Percentiles rank a stretch among this genome's conserved stretches.
phyloP scores from a whole-genome alignment of 1,140 invertebrate genomes.

The Geopemphigus sp. region DNA sequence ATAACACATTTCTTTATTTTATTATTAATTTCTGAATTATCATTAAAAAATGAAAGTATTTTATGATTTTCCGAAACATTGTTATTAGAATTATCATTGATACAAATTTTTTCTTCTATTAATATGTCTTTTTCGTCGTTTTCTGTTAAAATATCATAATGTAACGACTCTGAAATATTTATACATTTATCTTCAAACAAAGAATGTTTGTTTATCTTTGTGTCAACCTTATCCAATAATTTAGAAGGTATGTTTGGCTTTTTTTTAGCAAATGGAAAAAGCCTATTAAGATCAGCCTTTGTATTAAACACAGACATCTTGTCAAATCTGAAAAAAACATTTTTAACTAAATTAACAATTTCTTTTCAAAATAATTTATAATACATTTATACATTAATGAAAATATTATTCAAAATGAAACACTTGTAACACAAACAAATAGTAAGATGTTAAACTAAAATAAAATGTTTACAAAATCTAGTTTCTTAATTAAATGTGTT shows the following conservation, averaged over 20 bases:
- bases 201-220: conserved; percentile 6
- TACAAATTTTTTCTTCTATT: neutral
- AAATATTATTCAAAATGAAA: no score
- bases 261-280: conserved; percentile 42
- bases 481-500: no score
- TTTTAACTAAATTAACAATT: no score
- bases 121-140: conserved; percentile 20
- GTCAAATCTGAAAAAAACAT: neutral
- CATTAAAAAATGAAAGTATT: neutral
- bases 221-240: conserved; percentile 25
- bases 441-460: no score
- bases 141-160: conserved; percentile 25
- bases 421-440: no score
- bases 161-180: neutral
- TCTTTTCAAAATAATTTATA: no score
- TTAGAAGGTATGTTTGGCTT: conserved; percentile 41
- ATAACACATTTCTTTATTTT: conserved; percentile 1
- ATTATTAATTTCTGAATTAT: neutral
- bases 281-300: conserved; percentile 27
- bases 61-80: neutral
- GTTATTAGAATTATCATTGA: neutral
- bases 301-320: conserved; percentile 14
- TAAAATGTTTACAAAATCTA: no score
- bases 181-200: conserved; percentile 13
- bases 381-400: no score